A percentile compares a stretch with the other conserved stretches of the same genome.
These are phyloP conservation scores for Macrophya alboannulata DNA, from an alignment of 2,888 invertebrate species.

Conservation along the genomic window DNA sequence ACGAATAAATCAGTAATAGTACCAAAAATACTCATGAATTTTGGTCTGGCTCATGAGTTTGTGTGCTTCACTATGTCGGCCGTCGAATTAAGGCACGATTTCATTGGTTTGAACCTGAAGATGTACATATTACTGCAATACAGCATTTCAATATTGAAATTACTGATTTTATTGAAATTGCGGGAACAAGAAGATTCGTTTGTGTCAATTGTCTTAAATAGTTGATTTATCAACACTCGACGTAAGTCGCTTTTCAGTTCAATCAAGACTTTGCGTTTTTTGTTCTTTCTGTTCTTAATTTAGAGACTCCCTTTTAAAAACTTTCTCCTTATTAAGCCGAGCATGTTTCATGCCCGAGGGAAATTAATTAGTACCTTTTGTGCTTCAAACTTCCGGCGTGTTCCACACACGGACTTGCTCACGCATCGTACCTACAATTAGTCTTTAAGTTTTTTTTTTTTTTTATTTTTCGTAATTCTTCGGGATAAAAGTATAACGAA, in stretches of 20 bases:
- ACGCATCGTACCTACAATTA: constrained; percentile 14
- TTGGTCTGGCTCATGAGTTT: no score
- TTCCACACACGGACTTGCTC: not conserved
- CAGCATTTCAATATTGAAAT: no score
- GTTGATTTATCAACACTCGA: not conserved
- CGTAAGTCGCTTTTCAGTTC: not conserved
- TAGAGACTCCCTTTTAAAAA: not conserved
- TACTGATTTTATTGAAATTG: not conserved
- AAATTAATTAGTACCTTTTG: constrained; percentile 31
- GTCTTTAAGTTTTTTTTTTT: not conserved
- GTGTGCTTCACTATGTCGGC: no score
- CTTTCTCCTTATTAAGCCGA: constrained; percentile 4
- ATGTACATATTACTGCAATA: no score
- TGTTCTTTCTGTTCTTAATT: not conserved
- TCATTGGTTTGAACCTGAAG: no score
- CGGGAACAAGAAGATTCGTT: not conserved
- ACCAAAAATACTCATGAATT: no score
- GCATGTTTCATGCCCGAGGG: not conserved
- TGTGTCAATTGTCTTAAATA: not conserved
- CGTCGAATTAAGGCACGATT: no score
- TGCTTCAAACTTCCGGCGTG: not conserved
- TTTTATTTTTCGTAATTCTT: not conserved
- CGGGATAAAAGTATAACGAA: constrained; percentile 17
- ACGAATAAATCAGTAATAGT: no score
- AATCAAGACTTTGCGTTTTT: not conserved